These are phyloP conservation scores for Drosophila heteroneura DNA, from an alignment of 2,888 invertebrate genomes.

Conservation along the genomic window DNA sequence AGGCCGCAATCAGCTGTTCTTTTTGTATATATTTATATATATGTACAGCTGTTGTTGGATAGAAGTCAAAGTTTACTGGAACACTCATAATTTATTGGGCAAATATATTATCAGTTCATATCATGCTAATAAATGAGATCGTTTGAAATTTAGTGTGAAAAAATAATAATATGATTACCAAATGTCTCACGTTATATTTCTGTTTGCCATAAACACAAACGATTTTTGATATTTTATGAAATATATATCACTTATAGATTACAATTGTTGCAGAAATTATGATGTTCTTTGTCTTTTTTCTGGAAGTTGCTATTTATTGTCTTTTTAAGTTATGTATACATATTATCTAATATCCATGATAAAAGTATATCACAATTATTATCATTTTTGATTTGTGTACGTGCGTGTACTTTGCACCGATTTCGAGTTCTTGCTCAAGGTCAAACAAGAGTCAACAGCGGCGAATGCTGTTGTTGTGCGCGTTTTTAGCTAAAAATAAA, in stretches of 20 bases:
- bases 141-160: too few relatives aligned
- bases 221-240: neutral
- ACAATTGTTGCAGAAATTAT: neutral
- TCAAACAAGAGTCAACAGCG: conserved; percentile 15
- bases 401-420: neutral
- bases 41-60: neutral
- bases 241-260: neutral
- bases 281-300: neutral
- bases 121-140: neutral
- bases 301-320: neutral
- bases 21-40: neutral
- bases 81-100: conserved; percentile 6
- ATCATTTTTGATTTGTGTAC: neutral
- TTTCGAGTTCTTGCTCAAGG: conserved; percentile 24
- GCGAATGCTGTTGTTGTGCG: conserved; percentile 14
- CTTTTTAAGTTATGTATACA: neutral
- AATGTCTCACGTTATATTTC: neutral
- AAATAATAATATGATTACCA: neutral
- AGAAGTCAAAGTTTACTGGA: conserved; percentile 10
- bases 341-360: neutral
- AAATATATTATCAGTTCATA: neutral
- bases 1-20: conserved; percentile 46
- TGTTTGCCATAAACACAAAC: neutral
- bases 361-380: neutral
- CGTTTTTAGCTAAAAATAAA: conserved; percentile 37